Evolutionary conservation across 2,113 vertebrate species (phyloP).

Genomic region (Petrocephalus zakoni): DNA sequence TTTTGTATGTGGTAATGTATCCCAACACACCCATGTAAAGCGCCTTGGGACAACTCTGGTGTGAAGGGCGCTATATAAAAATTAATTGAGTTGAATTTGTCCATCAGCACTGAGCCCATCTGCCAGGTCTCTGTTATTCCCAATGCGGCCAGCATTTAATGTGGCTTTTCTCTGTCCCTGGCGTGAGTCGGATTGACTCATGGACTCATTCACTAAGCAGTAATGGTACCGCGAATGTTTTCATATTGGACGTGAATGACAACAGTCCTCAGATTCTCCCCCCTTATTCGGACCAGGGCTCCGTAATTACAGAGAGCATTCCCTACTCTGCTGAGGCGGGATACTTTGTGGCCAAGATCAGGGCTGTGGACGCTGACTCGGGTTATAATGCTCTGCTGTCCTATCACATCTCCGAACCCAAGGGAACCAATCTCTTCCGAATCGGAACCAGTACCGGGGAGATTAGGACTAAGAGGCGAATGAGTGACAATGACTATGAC

Average conservation of each 20-base stretch:
- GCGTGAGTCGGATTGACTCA: background rate
- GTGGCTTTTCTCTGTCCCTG: background rate
- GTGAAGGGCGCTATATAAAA: no score
- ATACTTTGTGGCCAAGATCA: slow-evolving; percentile 56
- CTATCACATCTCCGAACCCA: slow-evolving; percentile 46
- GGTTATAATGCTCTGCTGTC: slow-evolving; percentile 52
- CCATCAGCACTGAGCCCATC: background rate
- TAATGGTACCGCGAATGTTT: slow-evolving; percentile 60
- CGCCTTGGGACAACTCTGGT: no score
- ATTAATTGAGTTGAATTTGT: no score
- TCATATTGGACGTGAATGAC: slow-evolving; percentile 74
- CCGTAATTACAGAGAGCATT: slow-evolving; percentile 22
- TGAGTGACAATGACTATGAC: slow-evolving; percentile 67
- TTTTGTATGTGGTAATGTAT: no score
- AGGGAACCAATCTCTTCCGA: slow-evolving; percentile 15
- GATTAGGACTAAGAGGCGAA: slow-evolving; percentile 32
- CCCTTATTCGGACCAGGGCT: slow-evolving; percentile 57
- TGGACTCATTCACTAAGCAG: no score
- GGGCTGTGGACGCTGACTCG: slow-evolving; percentile 50
- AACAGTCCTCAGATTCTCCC: slow-evolving; percentile 67
- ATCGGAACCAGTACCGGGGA: no score
- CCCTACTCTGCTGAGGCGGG: slow-evolving; percentile 64
- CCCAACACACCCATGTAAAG: no score
- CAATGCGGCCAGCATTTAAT: background rate
- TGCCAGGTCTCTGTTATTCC: background rate